Evolutionary conservation across 2,113 vertebrate species (phyloP).

Genomic region (Chroicocephalus ridibundus): DNA sequence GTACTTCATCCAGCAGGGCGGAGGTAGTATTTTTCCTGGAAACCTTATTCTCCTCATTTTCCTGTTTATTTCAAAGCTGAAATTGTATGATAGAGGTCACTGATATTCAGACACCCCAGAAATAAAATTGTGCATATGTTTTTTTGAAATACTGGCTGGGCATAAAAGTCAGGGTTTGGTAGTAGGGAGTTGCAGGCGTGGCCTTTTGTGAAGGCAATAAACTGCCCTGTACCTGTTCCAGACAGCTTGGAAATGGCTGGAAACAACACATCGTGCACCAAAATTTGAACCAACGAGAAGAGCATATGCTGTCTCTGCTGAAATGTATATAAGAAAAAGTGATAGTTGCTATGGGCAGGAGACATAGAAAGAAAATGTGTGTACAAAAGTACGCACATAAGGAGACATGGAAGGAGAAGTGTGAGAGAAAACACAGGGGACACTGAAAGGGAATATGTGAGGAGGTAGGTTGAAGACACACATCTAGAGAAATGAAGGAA

Average conservation of each 20-base stretch:
- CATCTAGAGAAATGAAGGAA: neutral
- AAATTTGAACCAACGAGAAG: neutral
- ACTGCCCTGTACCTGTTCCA: neutral
- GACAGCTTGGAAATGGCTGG: neutral
- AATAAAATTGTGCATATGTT: neutral
- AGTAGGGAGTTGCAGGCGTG: neutral
- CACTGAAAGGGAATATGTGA: neutral
- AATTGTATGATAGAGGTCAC: neutral
- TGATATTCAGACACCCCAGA: neutral
- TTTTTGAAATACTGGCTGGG: neutral
- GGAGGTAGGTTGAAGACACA: neutral
- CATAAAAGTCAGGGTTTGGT: neutral
- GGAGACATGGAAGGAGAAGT: neutral
- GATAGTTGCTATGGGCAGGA: neutral
- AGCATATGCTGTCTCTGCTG: neutral
- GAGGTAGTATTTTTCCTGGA: conserved; percentile 76
- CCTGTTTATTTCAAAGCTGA: neutral
- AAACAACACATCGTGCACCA: neutral
- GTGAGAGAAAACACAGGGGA: neutral
- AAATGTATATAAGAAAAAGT: rapidly evolving
- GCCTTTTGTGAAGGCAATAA: neutral
- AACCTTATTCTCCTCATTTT: neutral
- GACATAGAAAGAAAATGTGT: neutral
- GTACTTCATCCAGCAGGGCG: conserved; percentile 94
- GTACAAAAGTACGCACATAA: too few species aligned